Evolutionary conservation across 2,888 invertebrate genomes (phyloP).

Genomic region (Halictus quadricinctus): DNA sequence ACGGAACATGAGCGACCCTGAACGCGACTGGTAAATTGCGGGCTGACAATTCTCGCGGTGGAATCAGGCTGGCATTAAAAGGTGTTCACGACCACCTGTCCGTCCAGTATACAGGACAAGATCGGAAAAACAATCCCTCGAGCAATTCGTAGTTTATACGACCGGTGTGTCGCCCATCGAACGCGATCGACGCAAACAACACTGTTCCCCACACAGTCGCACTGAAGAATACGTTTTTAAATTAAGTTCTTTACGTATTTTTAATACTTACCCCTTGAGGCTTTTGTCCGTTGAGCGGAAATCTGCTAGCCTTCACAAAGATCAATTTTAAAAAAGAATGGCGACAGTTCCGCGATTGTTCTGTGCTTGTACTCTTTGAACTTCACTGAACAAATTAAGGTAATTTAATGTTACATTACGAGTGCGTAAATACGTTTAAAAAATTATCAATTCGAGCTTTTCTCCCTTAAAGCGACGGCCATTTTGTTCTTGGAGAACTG

Average conservation of each 20-base stretch:
- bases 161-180: neutral
- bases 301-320: neutral
- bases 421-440: no score
- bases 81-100: constrained; percentile 49
- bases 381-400: no score
- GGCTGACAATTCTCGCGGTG: constrained; percentile 44
- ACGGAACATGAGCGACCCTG: constrained; percentile 38
- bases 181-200: neutral
- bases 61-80: constrained; percentile 27
- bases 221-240: neutral
- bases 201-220: neutral
- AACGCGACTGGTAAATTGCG: constrained; percentile 49
- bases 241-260: neutral
- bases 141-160: constrained; percentile 20
- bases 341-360: no score
- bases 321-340: neutral
- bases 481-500: no score
- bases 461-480: no score
- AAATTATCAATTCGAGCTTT: no score
- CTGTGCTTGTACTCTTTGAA: no score
- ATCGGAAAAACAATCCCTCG: constrained; percentile 41
- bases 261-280: neutral
- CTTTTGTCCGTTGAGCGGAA: neutral
- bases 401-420: no score
- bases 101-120: constrained; percentile 19